Evolutionary conservation across 2,888 invertebrate species (phyloP).

Genomic region (Diaphora mendica): DNA sequence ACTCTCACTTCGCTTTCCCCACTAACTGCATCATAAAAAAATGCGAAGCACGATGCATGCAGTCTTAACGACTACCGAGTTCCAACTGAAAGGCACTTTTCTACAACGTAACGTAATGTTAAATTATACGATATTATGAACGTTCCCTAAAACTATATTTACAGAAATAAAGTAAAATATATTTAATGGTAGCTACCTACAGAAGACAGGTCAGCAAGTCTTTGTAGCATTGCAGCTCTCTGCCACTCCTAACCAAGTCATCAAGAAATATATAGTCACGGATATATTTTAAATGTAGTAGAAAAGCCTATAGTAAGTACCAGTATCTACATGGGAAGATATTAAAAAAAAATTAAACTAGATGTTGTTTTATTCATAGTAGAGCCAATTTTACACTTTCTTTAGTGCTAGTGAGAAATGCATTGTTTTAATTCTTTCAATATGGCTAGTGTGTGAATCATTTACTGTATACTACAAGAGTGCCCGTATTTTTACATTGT

Average conservation of each 20-base stretch:
- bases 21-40: slow-evolving; percentile 5
- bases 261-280: neutral
- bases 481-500: neutral
- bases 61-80: neutral
- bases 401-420: neutral
- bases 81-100: neutral
- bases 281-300: neutral
- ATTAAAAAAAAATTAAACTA: neutral
- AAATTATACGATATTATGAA: too few species aligned
- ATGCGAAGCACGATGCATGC: slow-evolving; percentile 5
- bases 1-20: slow-evolving; percentile 20
- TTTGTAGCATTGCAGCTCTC: too few species aligned
- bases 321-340: neutral
- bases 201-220: neutral
- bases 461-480: neutral
- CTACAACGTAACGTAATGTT: too few species aligned
- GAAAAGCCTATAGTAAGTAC: neutral
- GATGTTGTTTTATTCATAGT: neutral
- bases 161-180: neutral
- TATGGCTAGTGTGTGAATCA: neutral
- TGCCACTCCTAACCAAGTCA: neutral
- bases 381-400: neutral
- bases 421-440: neutral
- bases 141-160: too few species aligned
- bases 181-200: neutral